These are phyloP conservation scores for Capricornis sumatraensis DNA, from an alignment of 2,113 vertebrate species.

Conservation along the genomic window DNA sequence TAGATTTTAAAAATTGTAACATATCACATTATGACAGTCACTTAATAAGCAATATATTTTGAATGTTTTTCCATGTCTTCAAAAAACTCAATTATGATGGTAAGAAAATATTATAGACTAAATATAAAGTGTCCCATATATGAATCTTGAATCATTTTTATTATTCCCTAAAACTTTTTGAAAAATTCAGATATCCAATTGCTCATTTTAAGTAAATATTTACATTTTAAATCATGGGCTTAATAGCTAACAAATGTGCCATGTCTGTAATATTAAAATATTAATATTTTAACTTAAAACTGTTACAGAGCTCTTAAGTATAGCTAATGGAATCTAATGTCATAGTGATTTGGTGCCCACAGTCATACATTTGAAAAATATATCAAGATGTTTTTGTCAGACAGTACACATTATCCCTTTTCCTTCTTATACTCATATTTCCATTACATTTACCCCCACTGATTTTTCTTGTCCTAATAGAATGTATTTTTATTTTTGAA, in stretches of 20 bases:
- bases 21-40: not conserved
- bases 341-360: not conserved
- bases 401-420: not conserved
- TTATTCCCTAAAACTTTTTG: slow-evolving; percentile 15
- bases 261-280: slow-evolving; percentile 40
- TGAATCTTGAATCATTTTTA: not conserved
- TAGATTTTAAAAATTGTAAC: not conserved
- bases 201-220: slow-evolving; percentile 26
- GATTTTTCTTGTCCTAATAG: not conserved
- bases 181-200: slow-evolving; percentile 25
- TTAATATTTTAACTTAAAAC: slow-evolving; percentile 44
- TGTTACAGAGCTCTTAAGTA: slow-evolving; percentile 1
- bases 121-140: not conserved
- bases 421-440: not conserved
- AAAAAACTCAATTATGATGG: not conserved
- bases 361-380: not conserved
- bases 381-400: not conserved
- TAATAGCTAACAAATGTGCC: slow-evolving; percentile 22
- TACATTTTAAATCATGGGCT: slow-evolving; percentile 26
- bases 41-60: slow-evolving; percentile 19
- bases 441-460: not conserved
- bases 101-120: slow-evolving; percentile 16
- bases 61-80: not conserved
- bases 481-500: not conserved
- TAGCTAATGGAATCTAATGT: not conserved